A percentile compares a stretch with the other conserved stretches of the same genome.
phyloP scores from a whole-genome alignment of 2,888 invertebrate species.

The Gibbula magus region DNA sequence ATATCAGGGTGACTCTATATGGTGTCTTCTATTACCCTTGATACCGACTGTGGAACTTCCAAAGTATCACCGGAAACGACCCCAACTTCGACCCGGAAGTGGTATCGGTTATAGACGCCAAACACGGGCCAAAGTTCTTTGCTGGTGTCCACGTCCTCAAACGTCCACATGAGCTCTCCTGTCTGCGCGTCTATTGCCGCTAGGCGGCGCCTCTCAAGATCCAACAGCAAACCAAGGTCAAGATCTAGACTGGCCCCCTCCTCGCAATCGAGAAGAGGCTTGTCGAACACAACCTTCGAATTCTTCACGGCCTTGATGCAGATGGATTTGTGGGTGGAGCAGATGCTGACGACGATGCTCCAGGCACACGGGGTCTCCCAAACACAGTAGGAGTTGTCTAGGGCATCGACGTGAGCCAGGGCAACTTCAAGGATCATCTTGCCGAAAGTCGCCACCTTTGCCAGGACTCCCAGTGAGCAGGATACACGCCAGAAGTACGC shows the following conservation, averaged over 20 bases:
- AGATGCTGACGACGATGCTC: neutral
- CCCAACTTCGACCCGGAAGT: neutral
- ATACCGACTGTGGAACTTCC: neutral
- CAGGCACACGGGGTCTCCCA: neutral
- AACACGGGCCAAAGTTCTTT: neutral
- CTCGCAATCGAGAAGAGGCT: neutral
- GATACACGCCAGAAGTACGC: neutral
- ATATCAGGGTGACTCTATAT: neutral
- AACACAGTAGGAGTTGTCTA: neutral
- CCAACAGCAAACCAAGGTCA: neutral
- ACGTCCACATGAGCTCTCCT: neutral
- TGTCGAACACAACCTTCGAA: neutral
- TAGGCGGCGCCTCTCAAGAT: neutral
- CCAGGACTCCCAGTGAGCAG: neutral
- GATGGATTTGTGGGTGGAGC: neutral
- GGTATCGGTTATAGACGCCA: neutral
- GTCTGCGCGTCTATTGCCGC: neutral
- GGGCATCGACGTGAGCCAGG: neutral
- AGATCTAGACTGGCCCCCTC: neutral
- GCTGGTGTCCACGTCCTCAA: neutral
- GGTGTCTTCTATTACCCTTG: neutral
- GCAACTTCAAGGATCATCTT: neutral
- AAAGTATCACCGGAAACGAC: neutral
- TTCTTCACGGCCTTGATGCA: neutral
- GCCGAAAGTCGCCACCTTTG: neutral